A percentile compares a stretch with the other conserved stretches of the same genome.
These are phyloP conservation scores for Melanchra persicariae DNA, from an alignment of 2,888 invertebrate species.

Conservation along the genomic window DNA sequence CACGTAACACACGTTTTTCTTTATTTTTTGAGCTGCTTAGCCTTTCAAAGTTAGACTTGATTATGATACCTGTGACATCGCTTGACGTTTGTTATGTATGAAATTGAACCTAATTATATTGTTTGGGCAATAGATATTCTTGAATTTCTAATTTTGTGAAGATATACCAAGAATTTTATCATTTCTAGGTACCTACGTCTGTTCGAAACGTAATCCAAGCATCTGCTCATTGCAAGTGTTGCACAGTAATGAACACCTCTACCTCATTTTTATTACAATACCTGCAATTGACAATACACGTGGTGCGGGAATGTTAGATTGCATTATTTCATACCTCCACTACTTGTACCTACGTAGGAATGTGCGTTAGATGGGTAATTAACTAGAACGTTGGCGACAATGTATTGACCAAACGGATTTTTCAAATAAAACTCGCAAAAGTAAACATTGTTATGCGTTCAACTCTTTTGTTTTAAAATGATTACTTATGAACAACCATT, in stretches of 20 bases:
- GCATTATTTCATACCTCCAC: conserved; percentile 14
- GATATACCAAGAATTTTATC: background rate
- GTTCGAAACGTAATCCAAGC: background rate
- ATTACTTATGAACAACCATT: background rate
- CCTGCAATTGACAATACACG: conserved; percentile 23
- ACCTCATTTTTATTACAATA: conserved; percentile 28
- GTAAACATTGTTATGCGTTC: background rate
- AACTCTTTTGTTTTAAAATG: conserved; percentile 11
- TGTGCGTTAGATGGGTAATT: background rate
- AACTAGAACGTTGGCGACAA: background rate
- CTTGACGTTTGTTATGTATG: background rate
- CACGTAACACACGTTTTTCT: too few relatives aligned
- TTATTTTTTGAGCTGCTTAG: too few relatives aligned
- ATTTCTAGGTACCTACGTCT: background rate
- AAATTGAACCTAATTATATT: background rate
- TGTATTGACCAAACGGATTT: too few relatives aligned
- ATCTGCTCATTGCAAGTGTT: background rate
- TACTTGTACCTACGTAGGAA: background rate
- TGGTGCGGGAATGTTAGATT: conserved; percentile 24
- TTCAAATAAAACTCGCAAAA: background rate
- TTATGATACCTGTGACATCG: too few relatives aligned
- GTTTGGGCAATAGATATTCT: background rate
- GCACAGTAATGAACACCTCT: conserved; percentile 34
- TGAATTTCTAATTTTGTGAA: background rate
- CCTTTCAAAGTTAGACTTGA: too few relatives aligned